These are phyloP conservation scores for Drosophila fuyamai DNA, from an alignment of 1,140 invertebrate genomes.

Conservation along the genomic window DNA sequence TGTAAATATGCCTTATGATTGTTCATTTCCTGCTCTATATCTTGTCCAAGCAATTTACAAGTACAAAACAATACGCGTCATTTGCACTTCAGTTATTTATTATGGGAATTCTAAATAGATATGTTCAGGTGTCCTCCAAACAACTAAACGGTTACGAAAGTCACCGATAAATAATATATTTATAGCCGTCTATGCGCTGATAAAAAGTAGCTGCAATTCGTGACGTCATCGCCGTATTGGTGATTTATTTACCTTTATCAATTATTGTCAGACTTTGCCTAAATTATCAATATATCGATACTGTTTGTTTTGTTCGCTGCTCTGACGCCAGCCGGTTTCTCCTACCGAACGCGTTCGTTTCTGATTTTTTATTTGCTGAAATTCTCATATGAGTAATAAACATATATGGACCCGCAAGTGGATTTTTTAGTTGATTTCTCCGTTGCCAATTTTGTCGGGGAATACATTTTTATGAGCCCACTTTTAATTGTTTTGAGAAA, in stretches of 20 bases:
- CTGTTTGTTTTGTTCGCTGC: conserved; percentile 25
- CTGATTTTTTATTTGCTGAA: conserved; percentile 40
- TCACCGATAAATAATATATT: conserved; percentile 23
- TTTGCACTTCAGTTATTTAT: conserved; percentile 12
- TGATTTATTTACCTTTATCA: conserved; percentile 53
- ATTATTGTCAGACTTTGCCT: conserved; percentile 40
- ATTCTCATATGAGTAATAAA: conserved; percentile 55
- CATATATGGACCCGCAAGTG: conserved; percentile 41
- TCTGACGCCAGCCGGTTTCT: conserved; percentile 47
- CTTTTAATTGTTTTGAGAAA: conserved; percentile 16
- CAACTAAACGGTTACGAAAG: background rate
- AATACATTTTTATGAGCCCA: conserved; percentile 22
- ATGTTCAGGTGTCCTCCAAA: conserved; percentile 3
- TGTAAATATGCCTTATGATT: conserved; percentile 65
- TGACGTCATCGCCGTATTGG: conserved; percentile 55
- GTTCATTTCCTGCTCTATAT: conserved; percentile 23
- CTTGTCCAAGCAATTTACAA: conserved; percentile 70
- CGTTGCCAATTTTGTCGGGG: conserved; percentile 25
- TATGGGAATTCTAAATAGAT: conserved; percentile 24
- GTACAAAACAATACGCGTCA: conserved; percentile 51
- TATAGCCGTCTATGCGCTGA: conserved; percentile 30
- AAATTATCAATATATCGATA: conserved; percentile 22
- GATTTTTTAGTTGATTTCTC: conserved; percentile 7
- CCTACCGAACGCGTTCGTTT: background rate
- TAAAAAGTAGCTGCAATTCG: conserved; percentile 32